Percentiles rank a stretch among this genome's conserved stretches.
Evolutionary conservation across 2,797 vertebrate genomes (phyloP).

Genomic region (Leucoraja ocellata): DNA sequence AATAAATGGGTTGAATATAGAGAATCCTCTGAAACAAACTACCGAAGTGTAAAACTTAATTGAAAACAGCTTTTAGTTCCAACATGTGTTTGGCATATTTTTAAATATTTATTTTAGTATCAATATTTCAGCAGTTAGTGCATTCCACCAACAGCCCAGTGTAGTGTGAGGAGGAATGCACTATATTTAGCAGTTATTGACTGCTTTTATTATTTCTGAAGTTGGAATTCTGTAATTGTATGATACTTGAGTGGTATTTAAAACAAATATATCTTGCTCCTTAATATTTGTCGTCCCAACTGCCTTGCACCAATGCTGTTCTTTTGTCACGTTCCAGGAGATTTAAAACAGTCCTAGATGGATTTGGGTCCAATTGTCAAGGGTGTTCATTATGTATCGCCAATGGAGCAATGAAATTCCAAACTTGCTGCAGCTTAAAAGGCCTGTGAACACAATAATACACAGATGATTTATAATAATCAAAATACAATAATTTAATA

Average conservation of each 20-base stretch:
- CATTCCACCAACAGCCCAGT: not conserved
- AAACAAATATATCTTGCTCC: not conserved
- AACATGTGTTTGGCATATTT: conserved; percentile 33
- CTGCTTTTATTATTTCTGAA: not conserved
- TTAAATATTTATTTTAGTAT: conserved; percentile 35
- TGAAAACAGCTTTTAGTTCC: not conserved
- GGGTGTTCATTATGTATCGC: too few relatives aligned
- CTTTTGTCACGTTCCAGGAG: not conserved
- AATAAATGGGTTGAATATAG: not conserved
- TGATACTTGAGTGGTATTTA: not conserved
- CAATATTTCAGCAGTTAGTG: conserved; percentile 18
- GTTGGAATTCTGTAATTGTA: not conserved
- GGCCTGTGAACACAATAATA: too few relatives aligned
- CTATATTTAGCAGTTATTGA: not conserved
- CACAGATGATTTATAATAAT: too few relatives aligned
- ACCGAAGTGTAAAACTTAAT: not conserved
- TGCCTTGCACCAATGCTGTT: not conserved
- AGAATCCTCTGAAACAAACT: not conserved
- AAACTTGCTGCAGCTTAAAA: too few relatives aligned
- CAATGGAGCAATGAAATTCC: too few relatives aligned
- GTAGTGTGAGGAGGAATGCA: conserved; percentile 21
- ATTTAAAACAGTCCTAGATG: not conserved
- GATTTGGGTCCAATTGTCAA: not conserved
- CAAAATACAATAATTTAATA: too few relatives aligned
- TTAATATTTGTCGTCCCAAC: not conserved